Percentiles rank a stretch among this genome's conserved stretches.
Conservation (phyloP, 2,113 vertebrate genomes). For the Seriola quinqueradiata region DNA sequence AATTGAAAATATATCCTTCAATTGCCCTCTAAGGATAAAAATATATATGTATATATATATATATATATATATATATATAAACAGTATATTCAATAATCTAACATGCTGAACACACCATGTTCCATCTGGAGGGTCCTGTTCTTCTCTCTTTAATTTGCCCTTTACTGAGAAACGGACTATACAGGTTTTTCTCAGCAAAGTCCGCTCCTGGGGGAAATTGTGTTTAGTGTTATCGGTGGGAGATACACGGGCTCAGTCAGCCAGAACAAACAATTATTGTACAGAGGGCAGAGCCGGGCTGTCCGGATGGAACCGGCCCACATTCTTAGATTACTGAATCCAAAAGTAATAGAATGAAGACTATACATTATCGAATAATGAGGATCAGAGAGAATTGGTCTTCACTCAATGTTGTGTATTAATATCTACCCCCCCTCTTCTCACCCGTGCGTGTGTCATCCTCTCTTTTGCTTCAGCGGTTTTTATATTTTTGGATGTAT, state of each 20-base stretch:
- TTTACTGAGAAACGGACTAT: conserved; percentile 70
- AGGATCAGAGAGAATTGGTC: conserved; percentile 54
- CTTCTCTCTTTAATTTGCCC: conserved; percentile 67
- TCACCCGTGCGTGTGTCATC: neutral
- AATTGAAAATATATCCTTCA: conserved; percentile 53
- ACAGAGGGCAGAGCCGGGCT: conserved; percentile 70
- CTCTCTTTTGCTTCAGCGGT: neutral
- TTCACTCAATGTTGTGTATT: conserved; percentile 64
- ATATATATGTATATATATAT: neutral
- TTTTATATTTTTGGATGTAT: conserved; percentile 6
- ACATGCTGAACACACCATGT: conserved; percentile 42
- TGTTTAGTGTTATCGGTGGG: conserved; percentile 77
- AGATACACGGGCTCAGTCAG: conserved; percentile 75
- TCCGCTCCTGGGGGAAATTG: conserved; percentile 75
- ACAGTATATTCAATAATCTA: neutral
- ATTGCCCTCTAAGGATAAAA: conserved; percentile 24
- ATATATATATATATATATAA: neutral
- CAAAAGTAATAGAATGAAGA: conserved; percentile 68
- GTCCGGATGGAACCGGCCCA: conserved; percentile 57
- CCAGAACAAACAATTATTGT: conserved; percentile 80
- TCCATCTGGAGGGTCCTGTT: conserved; percentile 38
- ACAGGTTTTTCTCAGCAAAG: conserved; percentile 59
- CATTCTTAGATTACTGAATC: conserved; percentile 67
- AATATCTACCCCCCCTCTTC: conserved; percentile 59
- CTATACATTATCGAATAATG: conserved; percentile 76